Conservation (phyloP, 2,888 invertebrate genomes). For the Erynnis tages region DNA sequence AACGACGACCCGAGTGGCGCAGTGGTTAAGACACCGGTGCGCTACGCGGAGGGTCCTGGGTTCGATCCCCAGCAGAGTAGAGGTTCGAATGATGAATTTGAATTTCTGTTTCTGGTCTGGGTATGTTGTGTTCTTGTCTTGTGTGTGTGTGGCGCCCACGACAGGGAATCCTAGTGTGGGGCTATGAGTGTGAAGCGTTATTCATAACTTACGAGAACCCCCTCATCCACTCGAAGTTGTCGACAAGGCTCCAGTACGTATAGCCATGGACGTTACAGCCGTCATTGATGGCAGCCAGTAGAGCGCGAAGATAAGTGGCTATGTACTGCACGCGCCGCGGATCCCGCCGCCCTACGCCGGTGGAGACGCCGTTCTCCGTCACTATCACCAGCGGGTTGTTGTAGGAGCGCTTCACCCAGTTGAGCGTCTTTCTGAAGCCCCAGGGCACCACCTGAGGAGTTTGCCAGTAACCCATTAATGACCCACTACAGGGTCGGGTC, state of each 20-base stretch:
- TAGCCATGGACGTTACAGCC: slow-evolving; percentile 84
- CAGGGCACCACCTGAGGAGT: slow-evolving; percentile 82
- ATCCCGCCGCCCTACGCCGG: slow-evolving; percentile 65
- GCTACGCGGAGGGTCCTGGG: no score
- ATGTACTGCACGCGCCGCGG: slow-evolving; percentile 76
- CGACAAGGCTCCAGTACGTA: slow-evolving; percentile 89
- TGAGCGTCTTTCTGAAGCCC: slow-evolving; percentile 83
- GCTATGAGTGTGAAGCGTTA: not conserved
- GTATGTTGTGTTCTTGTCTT: no score
- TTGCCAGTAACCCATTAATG: no score
- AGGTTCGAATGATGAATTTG: no score
- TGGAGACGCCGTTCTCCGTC: slow-evolving; percentile 84
- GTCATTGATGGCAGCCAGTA: slow-evolving; percentile 78
- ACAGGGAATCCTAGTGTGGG: no score
- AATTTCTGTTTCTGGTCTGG: no score
- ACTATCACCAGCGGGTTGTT: slow-evolving; percentile 80
- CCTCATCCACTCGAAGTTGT: slow-evolving; percentile 90
- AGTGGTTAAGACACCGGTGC: no score
- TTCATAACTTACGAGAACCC: slow-evolving; percentile 85
- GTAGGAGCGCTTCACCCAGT: slow-evolving; percentile 83
- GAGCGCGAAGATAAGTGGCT: slow-evolving; percentile 66
- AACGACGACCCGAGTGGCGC: no score
- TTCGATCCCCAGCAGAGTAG: no score
- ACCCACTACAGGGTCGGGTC: no score
- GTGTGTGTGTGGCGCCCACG: no score